Base-by-base conservation (phyloP, 1,140 invertebrate species). In the Calliopsis andreniformis region DNA sequence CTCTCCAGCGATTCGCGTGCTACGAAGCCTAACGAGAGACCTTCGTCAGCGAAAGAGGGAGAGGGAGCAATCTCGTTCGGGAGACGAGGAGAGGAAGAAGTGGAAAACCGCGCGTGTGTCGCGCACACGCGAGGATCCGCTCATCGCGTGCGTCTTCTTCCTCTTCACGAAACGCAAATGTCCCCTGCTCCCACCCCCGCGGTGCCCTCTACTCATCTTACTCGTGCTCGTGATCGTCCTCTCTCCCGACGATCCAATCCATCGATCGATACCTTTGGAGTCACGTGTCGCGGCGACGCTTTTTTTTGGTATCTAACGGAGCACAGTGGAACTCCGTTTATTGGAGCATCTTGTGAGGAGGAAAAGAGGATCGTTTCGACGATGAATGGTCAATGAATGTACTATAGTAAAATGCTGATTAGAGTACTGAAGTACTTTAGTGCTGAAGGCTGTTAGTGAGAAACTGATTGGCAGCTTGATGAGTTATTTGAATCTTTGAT, bases 11-110 rank as follows among this genome's bases (percentile, higher is more conserved):
- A 86, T 69, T 84, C 63, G 75, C 77, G 78, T 67, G 69, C 75
- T 83, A 49, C 68, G 55, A 77, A 70, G 78, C 68, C 66, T 49
- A 83, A 62, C 79, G 68, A 63, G 51, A 83, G 77, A 84, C 75
- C 80, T 85, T 83, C 81, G 39, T n/a, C 5, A n/a, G 6, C 23
- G 28, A 23, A 62, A 45, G 39, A n/a, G 42, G 28, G 18, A 61
- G 12, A 18, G 51, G 42, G 66, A 63, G 20, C 18, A 28, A 56
- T 10, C 35, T 39, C 35, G 35, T 39, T 39, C 35, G 35, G 35
- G 4, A 10, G 35, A 10, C 35, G 35, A 39, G 10, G 18, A 77
- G 39, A 53, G 47, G 28, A 77, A 85, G 67, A 42, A 62, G 49
- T 32, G 51, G 45, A 64, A n/a, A 82, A 69, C 49, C 39, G 30